Base-by-base conservation (phyloP, 1,140 invertebrate species). In the Aethina tumida region DNA sequence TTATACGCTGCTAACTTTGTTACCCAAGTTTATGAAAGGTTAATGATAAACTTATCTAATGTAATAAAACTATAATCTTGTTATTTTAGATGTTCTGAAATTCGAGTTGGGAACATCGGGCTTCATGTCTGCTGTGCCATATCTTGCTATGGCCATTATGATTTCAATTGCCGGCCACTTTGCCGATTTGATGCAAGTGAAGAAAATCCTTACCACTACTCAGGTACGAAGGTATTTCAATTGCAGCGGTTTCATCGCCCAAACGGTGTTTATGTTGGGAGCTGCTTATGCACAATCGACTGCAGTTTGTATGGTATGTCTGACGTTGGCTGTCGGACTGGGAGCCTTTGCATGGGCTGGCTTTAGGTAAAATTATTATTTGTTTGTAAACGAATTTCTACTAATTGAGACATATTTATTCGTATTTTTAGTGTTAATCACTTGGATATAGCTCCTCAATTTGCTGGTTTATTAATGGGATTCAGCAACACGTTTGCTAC, bases 11-110 rank as follows among this genome's bases (percentile, higher is more conserved):
- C 69, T 94, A 0, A 93, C 89, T 0, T 83, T 89, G 50, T 64
- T 96, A 18, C 92, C 92, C 3, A 89, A 81, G 21, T 97, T 91
- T 62, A 82, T 97, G 73, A 84, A 75, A 67, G 82, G 84, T 85
- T 33, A 29, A 24, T 40, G 21, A 28, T 22, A 16, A 14, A 16
- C 13, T n/a, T n/a, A n/a, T n/a, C n/a, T n/a, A n/a, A n/a, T n/a
- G n/a, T n/a, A n/a, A n/a, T n/a, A n/a, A n/a, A n/a, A n/a, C n/a
- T n/a, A n/a, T n/a, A n/a, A n/a, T n/a, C n/a, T n/a, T n/a, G n/a
- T n/a, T n/a, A n/a, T 67, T 69, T 29, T 56, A 85, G 82, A 85
- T 55, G 76, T 77, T 9, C 68, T 83, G 20, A 63, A 77, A 36
- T 84, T 79, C 53, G 67, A 84, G 50, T 64, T 85, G 17, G 73